Evolutionary conservation across 2,113 vertebrate genomes (phyloP).

Genomic region (Neotragus pygmaeus): DNA sequence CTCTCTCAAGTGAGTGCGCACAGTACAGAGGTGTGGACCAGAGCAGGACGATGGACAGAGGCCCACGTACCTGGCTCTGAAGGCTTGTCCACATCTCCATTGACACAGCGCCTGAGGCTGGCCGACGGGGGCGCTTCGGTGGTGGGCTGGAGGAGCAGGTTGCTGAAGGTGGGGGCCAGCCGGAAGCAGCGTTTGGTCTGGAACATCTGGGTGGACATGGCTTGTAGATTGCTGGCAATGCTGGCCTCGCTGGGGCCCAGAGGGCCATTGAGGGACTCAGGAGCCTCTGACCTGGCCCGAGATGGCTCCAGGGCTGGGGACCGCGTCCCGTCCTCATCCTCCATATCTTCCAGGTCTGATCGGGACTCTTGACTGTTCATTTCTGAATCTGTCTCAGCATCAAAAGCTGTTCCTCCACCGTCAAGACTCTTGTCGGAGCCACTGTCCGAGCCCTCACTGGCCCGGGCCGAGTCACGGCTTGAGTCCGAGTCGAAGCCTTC

Average conservation of each 20-base stretch:
- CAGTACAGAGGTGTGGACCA: not conserved
- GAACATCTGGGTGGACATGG: constrained; percentile 97
- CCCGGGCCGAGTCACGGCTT: constrained; percentile 81
- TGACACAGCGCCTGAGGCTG: constrained; percentile 75
- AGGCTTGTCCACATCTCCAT: constrained; percentile 82
- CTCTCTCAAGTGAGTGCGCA: not conserved
- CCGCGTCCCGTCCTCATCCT: constrained; percentile 81
- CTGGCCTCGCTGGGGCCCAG: constrained; percentile 84
- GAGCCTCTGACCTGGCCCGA: constrained; percentile 64
- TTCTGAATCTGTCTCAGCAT: constrained; percentile 95
- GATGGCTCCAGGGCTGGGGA: constrained; percentile 32
- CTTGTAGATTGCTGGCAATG: constrained; percentile 97
- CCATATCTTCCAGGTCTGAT: constrained; percentile 96
- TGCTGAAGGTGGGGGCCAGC: constrained; percentile 96
- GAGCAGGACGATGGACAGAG: not conserved
- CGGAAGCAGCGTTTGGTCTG: constrained; percentile 97
- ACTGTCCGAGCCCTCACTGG: constrained; percentile 91
- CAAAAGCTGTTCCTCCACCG: constrained; percentile 92
- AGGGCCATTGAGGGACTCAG: constrained; percentile 76
- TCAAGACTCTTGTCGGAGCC: constrained; percentile 89
- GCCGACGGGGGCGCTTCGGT: constrained; percentile 31
- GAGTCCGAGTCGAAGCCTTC: constrained; percentile 93
- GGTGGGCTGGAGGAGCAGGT: constrained; percentile 87
- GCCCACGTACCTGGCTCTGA: constrained; percentile 84
- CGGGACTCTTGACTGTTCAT: constrained; percentile 99